These are phyloP conservation scores for Phragmatobia fuliginosa DNA, from an alignment of 2,888 invertebrate species.

Conservation along the genomic window DNA sequence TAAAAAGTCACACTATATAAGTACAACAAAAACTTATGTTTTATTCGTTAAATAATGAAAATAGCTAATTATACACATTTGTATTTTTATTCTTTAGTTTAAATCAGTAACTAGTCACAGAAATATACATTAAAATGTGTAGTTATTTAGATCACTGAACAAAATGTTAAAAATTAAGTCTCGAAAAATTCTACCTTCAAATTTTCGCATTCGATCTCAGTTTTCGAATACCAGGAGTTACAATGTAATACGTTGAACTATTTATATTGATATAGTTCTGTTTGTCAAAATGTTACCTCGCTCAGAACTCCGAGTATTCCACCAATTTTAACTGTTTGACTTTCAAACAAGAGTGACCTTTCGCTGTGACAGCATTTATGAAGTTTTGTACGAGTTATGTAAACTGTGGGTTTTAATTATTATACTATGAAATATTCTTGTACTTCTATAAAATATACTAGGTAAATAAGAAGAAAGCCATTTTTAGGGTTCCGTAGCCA, in stretches of 20 bases:
- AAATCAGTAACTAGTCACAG: neutral
- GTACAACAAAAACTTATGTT: too few species aligned
- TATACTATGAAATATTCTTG: neutral
- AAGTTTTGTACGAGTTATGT: constrained; percentile 4
- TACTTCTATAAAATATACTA: neutral
- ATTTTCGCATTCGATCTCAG: neutral
- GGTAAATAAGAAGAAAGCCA: too few species aligned
- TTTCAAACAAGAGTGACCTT: constrained; percentile 32
- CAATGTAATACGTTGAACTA: neutral
- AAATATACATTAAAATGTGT: neutral
- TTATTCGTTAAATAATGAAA: too few species aligned
- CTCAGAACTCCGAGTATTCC: constrained; percentile 36
- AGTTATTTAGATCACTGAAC: neutral
- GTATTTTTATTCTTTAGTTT: too few species aligned
- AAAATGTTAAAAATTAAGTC: neutral
- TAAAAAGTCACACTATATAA: too few species aligned
- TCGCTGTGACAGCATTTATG: constrained; percentile 28
- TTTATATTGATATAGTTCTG: constrained; percentile 3
- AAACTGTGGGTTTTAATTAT: neutral
- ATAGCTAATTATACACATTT: too few species aligned
- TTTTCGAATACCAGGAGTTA: neutral
- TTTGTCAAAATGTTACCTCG: constrained; percentile 34
- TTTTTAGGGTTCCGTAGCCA: too few species aligned
- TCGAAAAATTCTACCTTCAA: neutral
- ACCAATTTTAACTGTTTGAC: constrained; percentile 43